A percentile compares a stretch with the other conserved stretches of the same genome.
phyloP scores from a whole-genome alignment of 2,797 vertebrate species.

The Hybognathus amarus region DNA sequence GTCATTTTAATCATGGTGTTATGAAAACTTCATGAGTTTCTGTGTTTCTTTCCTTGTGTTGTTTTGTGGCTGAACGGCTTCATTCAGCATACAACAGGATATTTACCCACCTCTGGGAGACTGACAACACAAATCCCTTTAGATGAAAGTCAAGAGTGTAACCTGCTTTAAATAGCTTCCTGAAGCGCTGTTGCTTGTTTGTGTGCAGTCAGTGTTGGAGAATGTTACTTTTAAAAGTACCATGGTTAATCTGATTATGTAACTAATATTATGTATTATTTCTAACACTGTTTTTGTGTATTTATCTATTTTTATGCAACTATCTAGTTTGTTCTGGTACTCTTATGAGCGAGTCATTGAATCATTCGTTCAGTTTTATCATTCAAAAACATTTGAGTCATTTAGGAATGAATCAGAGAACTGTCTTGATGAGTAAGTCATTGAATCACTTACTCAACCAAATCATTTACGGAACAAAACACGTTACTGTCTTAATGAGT shows the following conservation, averaged over 20 bases:
- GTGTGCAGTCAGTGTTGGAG: slow-evolving; percentile 2
- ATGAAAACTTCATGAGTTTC: slow-evolving; percentile 55
- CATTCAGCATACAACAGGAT: slow-evolving; percentile 44
- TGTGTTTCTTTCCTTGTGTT: slow-evolving; percentile 18
- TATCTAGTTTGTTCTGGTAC: neutral
- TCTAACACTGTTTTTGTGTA: neutral
- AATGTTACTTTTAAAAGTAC: slow-evolving; percentile 6
- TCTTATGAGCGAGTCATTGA: neutral
- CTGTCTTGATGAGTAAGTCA: neutral
- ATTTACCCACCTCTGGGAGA: slow-evolving; percentile 29
- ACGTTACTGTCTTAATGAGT: neutral
- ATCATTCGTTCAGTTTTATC: neutral
- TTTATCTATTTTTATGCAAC: neutral
- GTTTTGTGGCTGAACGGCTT: slow-evolving; percentile 18
- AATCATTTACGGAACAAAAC: neutral
- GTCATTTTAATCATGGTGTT: slow-evolving; percentile 50
- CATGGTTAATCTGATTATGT: neutral
- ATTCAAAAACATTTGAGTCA: neutral
- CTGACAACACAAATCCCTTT: slow-evolving; percentile 36
- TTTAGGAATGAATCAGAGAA: neutral
- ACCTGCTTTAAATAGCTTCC: slow-evolving; percentile 43
- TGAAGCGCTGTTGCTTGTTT: neutral
- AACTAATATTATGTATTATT: neutral
- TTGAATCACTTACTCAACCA: neutral
- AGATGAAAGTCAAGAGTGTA: slow-evolving; percentile 25